Evolutionary conservation across 2,888 invertebrate species (phyloP), one percentile per base, ranked within the genome.

Genomic region (Venustoraphidia nigricollis): DNA sequence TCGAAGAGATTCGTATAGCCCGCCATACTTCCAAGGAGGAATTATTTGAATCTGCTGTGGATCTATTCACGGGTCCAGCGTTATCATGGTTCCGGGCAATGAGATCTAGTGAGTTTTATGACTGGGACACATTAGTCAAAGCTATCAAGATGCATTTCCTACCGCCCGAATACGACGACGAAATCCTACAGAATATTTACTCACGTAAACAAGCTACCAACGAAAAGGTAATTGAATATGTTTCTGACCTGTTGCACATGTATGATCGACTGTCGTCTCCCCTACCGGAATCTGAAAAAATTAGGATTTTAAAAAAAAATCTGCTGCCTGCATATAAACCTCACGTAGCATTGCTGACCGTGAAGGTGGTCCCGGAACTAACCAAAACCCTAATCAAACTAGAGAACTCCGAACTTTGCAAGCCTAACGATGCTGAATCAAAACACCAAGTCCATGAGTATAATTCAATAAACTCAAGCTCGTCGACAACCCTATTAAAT

Each of bases 61-160:
- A 58, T 36, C 42, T 58, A 8, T 57, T 57, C 50, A 36, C 41
- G 8, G 56, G 53, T 14, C 41, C 47, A 9, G 58, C 56, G 8
- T 44, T 53, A 1, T 51, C 54, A 9, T 58, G 57, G 55, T 57
- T 50, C 39, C 17, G 55, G 3, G 50, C 57, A 11, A 45, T 50
- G 35, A 48, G 47, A 17, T 8, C 34, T 36, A 39, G 37, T 3
- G n/a, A n/a, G n/a, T 37, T 51, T 10, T 10, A 13, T n/a, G 41
- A 38, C 11, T 55, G 54, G 55, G 39, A 45, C 10, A 47, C 48
- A 6, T 34, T 55, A 40, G 50, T 47, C 5, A 9, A 10, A 6
- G 36, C 37, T 6, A 34, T 54, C 10, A 46, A 39, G 27, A 17
- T 34, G 34, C 45, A 54, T 11, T 55, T 53, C 44, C 46, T 54